These are phyloP conservation scores for Lophius piscatorius DNA, from an alignment of 2,113 vertebrate species.

Conservation along the genomic window DNA sequence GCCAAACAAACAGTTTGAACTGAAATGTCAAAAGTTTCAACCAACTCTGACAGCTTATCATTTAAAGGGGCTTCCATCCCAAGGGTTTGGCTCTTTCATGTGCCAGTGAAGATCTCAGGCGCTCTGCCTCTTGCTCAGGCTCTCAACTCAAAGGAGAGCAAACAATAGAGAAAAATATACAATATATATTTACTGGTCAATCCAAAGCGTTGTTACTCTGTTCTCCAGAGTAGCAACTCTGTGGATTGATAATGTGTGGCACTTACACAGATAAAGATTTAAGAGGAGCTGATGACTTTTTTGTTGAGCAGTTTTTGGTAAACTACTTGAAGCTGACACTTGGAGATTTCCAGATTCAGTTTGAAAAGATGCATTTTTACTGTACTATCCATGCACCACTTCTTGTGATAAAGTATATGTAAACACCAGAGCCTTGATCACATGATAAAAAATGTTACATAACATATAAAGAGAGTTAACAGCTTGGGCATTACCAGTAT, in stretches of 20 bases:
- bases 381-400: constrained; percentile 17
- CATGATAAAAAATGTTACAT: no score
- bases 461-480: constrained; percentile 22
- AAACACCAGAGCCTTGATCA: no score
- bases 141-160: constrained; percentile 14
- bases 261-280: constrained; percentile 29
- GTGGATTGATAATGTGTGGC: no score
- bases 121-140: constrained; percentile 1
- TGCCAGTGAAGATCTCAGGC: constrained; percentile 22
- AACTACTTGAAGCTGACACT: constrained; percentile 32
- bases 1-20: constrained; percentile 33
- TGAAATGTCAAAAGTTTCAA: constrained; percentile 54
- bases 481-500: no score
- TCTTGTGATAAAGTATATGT: constrained; percentile 15
- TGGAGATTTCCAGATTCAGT: constrained; percentile 56
- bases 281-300: constrained; percentile 38
- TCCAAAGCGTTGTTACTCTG: constrained; percentile 43
- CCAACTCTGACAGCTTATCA: constrained; percentile 52
- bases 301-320: constrained; percentile 36
- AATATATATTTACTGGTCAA: constrained; percentile 41
- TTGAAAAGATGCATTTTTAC: constrained; percentile 31
- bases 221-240: constrained; percentile 41
- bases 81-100: constrained; percentile 22
- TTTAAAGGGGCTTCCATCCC: constrained; percentile 37
- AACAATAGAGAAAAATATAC: constrained; percentile 13